Evolutionary conservation across 2,113 vertebrate genomes (phyloP).

Genomic region (Benthochromis sp.): DNA sequence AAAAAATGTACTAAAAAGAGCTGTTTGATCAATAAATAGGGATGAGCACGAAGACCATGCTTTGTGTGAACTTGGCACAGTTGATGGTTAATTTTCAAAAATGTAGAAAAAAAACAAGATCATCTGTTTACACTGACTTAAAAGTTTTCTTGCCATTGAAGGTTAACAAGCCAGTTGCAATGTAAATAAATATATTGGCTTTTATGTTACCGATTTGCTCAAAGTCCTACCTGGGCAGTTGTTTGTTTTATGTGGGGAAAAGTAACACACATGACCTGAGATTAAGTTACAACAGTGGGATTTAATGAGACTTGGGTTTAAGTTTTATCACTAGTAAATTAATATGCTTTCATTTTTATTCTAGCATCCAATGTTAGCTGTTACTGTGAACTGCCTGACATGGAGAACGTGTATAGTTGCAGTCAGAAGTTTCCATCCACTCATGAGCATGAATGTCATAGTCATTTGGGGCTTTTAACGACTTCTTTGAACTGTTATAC

Average conservation of each 20-base stretch:
- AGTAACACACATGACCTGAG: not conserved
- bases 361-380: not conserved
- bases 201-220: not conserved
- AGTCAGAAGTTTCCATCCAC: not conserved
- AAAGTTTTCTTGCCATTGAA: not conserved
- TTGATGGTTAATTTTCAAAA: not conserved
- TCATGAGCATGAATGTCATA: not conserved
- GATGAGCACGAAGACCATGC: rapidly evolving
- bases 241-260: not conserved
- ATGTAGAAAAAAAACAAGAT: not conserved
- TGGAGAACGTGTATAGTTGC: not conserved
- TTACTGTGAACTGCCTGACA: not conserved
- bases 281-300: not conserved
- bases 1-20: not conserved
- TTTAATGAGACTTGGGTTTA: not conserved
- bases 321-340: not conserved
- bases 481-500: not conserved
- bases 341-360: not conserved
- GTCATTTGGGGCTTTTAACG: not conserved
- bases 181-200: not conserved
- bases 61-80: not conserved
- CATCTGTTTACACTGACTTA: not conserved
- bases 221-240: not conserved
- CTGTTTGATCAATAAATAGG: not conserved
- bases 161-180: not conserved